Evolutionary conservation across 1,140 invertebrate species (phyloP).

Genomic region (Eubasilissa regina): DNA sequence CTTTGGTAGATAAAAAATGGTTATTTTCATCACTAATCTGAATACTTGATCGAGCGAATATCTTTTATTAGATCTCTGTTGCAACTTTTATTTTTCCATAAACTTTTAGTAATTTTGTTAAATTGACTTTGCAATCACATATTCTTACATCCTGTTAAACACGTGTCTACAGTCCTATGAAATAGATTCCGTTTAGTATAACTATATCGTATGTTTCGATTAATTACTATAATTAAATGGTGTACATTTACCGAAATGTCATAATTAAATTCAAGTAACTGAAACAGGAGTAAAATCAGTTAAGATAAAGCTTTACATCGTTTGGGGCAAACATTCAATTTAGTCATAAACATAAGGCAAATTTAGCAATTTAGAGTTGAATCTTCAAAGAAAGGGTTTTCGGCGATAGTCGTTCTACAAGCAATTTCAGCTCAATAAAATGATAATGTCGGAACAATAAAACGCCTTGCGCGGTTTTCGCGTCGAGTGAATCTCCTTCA

Average conservation of each 20-base stretch:
- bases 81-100: too few species aligned
- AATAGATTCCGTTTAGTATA: too few species aligned
- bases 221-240: background rate
- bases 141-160: too few species aligned
- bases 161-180: too few species aligned
- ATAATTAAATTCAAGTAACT: conserved; percentile 5
- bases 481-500: conserved; percentile 47
- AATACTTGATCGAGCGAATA: too few species aligned
- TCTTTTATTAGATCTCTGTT: too few species aligned
- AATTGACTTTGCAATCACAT: too few species aligned
- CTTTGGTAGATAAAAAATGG: too few species aligned
- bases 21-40: too few species aligned
- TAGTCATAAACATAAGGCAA: conserved; percentile 43
- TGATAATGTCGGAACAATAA: conserved; percentile 61
- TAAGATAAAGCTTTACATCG: conserved; percentile 11
- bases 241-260: background rate
- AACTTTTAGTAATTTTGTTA: too few species aligned
- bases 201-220: too few species aligned
- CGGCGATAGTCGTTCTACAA: conserved; percentile 60
- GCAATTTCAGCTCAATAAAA: conserved; percentile 61
- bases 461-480: conserved; percentile 59
- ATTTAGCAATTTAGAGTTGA: conserved; percentile 46
- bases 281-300: conserved; percentile 35
- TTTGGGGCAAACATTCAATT: conserved; percentile 41
- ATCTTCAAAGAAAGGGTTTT: conserved; percentile 59